These are phyloP conservation scores for Acrossocheilus fasciatus DNA, from an alignment of 2,797 vertebrate genomes.

Conservation along the genomic window DNA sequence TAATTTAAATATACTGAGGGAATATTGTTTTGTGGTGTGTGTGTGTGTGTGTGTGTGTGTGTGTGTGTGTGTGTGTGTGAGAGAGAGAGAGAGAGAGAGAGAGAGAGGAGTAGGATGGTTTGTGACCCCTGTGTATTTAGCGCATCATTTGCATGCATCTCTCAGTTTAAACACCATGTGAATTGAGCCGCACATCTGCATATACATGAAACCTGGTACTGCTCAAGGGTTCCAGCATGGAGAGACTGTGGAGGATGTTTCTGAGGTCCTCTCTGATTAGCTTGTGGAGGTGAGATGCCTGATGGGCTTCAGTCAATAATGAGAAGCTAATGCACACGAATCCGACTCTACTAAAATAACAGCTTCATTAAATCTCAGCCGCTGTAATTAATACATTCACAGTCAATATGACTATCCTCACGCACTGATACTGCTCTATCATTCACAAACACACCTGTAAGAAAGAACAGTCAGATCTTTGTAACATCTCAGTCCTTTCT, in stretches of 20 bases:
- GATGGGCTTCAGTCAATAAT: slow-evolving; percentile 31
- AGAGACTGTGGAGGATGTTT: slow-evolving; percentile 11
- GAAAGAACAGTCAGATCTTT: neutral
- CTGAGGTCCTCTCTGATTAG: slow-evolving; percentile 20
- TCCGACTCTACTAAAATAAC: neutral
- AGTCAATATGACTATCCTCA: neutral
- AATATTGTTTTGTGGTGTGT: neutral
- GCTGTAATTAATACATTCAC: slow-evolving; percentile 3
- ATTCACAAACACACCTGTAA: neutral
- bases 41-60: slow-evolving; percentile 4
- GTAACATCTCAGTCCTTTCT: neutral
- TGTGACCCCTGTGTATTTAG: slow-evolving; percentile 68
- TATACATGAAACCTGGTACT: neutral
- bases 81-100: slow-evolving; percentile 40
- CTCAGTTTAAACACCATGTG: neutral
- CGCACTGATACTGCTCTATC: neutral
- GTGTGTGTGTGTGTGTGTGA: neutral
- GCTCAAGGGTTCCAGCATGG: neutral
- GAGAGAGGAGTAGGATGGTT: slow-evolving; percentile 74
- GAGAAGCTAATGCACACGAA: neutral
- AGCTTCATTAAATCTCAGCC: neutral
- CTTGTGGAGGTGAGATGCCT: slow-evolving; percentile 19
- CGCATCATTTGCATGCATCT: slow-evolving; percentile 1
- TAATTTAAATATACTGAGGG: neutral
- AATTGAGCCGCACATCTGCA: neutral